These are phyloP conservation scores for Orchesellides sinensis DNA, from an alignment of 2,888 invertebrate species.

Conservation along the genomic window DNA sequence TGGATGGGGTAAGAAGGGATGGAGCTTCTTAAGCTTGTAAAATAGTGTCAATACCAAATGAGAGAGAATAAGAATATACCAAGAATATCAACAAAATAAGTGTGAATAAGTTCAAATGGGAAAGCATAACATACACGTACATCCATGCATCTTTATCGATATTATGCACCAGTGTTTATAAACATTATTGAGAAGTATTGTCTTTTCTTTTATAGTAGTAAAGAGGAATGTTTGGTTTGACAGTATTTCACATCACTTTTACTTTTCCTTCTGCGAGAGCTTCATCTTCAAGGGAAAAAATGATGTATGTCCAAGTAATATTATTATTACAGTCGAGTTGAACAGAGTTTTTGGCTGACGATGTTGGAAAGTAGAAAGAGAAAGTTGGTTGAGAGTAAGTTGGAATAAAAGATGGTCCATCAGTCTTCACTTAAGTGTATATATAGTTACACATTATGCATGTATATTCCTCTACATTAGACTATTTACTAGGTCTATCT, in stretches of 20 bases:
- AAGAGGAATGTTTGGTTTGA: constrained; percentile 38
- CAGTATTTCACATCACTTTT: constrained; percentile 62
- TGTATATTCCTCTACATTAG: too few species aligned
- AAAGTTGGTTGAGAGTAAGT: constrained; percentile 50
- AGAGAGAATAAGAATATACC: neutral
- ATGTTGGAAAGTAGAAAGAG: constrained; percentile 55
- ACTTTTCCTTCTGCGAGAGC: constrained; percentile 22
- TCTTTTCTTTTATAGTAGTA: constrained; percentile 18
- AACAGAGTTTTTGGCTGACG: constrained; percentile 62
- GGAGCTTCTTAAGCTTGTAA: too few species aligned
- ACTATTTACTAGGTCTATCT: too few species aligned
- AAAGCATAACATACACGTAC: neutral
- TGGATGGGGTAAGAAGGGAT: too few species aligned
- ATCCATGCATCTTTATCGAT: neutral
- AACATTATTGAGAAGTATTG: too few species aligned
- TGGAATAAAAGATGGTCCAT: constrained; percentile 52
- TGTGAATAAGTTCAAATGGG: constrained; percentile 17
- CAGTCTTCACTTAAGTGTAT: constrained; percentile 44
- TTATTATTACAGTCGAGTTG: constrained; percentile 56
- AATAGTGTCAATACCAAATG: neutral
- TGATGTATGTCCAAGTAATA: constrained; percentile 65
- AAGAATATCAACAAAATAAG: neutral
- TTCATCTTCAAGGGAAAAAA: constrained; percentile 51
- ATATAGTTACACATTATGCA: too few species aligned
- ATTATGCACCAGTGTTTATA: too few species aligned